These are phyloP conservation scores for Strongylocentrotus purpuratus DNA, from an alignment of 35 echinoderm and acorn worm genomes.

Conservation along the genomic window DNA sequence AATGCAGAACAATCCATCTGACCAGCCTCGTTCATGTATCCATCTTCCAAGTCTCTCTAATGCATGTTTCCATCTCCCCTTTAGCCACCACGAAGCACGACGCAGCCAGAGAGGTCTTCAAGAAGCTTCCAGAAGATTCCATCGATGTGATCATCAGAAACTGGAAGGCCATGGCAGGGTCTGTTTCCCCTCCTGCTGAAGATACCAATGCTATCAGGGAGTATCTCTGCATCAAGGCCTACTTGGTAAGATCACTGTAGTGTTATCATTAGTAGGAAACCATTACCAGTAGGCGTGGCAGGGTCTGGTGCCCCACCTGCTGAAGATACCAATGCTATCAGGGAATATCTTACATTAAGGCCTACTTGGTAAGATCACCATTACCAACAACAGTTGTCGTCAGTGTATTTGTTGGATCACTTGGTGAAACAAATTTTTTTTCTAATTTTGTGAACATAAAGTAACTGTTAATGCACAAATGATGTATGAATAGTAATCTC, in stretches of 20 bases:
- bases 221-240: slow-evolving; percentile 93
- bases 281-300: not conserved
- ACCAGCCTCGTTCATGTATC: no score
- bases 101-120: slow-evolving; percentile 90
- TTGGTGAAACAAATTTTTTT: no score
- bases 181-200: slow-evolving; percentile 53
- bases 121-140: slow-evolving; percentile 89
- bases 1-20: no score
- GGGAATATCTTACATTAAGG: slow-evolving; percentile 92
- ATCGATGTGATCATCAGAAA: slow-evolving; percentile 89
- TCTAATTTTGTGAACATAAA: no score
- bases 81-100: slow-evolving; percentile 90
- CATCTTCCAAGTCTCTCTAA: no score
- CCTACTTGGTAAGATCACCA: slow-evolving; percentile 87
- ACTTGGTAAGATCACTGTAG: slow-evolving; percentile 69
- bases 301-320: slow-evolving; percentile 56
- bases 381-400: no score
- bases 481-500: no score
- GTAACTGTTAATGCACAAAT: no score
- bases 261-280: no score
- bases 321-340: slow-evolving; percentile 88
- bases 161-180: slow-evolving; percentile 73
- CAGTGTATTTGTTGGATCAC: no score
- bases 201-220: slow-evolving; percentile 93
- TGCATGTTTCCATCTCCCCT: not conserved